Percentiles rank a stretch among this genome's conserved stretches.
phyloP scores from a whole-genome alignment of 2,113 vertebrate species.

The Tachycineta bicolor region DNA sequence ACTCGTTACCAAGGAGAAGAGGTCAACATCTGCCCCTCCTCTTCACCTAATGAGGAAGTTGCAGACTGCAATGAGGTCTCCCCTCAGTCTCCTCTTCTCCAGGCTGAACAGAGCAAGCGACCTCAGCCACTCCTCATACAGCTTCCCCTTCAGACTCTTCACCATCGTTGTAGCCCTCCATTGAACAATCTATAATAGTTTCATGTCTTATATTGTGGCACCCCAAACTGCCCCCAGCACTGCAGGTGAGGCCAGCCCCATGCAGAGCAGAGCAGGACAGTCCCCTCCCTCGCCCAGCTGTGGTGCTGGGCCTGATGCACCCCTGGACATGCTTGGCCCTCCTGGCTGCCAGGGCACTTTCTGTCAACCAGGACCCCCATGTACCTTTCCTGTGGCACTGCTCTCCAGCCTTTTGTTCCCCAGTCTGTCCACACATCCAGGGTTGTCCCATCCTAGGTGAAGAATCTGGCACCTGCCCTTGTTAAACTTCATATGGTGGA shows the following conservation, averaged over 20 bases:
- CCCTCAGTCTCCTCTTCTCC: background rate
- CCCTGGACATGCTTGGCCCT: background rate
- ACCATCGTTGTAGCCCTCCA: background rate
- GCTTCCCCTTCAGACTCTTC: background rate
- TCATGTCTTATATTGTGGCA: background rate
- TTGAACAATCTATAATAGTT: background rate
- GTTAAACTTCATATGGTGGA: background rate
- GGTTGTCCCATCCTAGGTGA: background rate
- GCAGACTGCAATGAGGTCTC: background rate
- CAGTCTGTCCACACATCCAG: background rate
- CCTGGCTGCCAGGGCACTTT: background rate
- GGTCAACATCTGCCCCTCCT: background rate
- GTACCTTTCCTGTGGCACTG: background rate
- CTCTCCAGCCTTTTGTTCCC: background rate
- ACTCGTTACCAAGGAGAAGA: background rate
- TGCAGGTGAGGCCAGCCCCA: accelerated
- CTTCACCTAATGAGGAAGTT: background rate
- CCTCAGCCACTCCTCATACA: accelerated
- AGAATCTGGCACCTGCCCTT: accelerated
- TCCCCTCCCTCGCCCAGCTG: accelerated
- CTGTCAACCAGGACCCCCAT: background rate
- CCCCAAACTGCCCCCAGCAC: background rate
- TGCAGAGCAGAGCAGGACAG: background rate
- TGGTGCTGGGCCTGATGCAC: background rate
- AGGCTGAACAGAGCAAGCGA: background rate